Base-by-base conservation (phyloP, 2,113 vertebrate genomes). In the Paedocypris sp. region DNA sequence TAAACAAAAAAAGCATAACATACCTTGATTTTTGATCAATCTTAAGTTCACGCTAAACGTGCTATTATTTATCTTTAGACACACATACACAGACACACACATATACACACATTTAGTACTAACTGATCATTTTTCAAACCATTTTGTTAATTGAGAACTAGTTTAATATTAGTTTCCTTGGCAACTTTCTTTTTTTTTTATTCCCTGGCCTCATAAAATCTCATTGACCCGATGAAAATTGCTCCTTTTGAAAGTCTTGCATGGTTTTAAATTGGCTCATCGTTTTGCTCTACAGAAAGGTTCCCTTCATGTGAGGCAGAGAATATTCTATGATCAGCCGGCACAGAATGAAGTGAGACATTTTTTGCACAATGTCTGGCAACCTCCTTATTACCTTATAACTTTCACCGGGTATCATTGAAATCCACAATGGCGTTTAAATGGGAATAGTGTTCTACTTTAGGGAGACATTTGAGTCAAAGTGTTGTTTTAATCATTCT, bases 331-430 rank as follows among this genome's bases (percentile, higher is more conserved):
- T 66, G 70, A 79, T 75, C 61, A 41, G 7, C 63, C 42, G 3
- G 67, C 41, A 39, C 39, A 57, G 69, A 75, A 83, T 77, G 78
- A 83, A 72, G 79, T 78, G 76, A 80, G 75, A 81, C 73, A n/a
- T 72, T 42, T 70, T 50, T 71, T 51, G 47, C 49, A 68, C 71
- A 69, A 29, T 64, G 49, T 35, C 71, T 68, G 68, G 67, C 71
- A 66, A 59, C 25, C 56, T 48, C 9, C 58, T 19, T 13, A 25
- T 36, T 38, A 25, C 29, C 35, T 68, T 41, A 74, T 67, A 71
- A 68, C 42, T 23, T 43, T 26, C 13, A 7, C n/a, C 19, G 36
- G 12, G 25, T 61, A 56, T 57, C 64, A 68, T 69, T 69, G 61
- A 35, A 70, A 70, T 69, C 43, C 68, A 66, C 49, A 59, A 53